phyloP scores from a whole-genome alignment of 35 echinoderm and acorn worm genomes.

The Apostichopus parvimensis region DNA sequence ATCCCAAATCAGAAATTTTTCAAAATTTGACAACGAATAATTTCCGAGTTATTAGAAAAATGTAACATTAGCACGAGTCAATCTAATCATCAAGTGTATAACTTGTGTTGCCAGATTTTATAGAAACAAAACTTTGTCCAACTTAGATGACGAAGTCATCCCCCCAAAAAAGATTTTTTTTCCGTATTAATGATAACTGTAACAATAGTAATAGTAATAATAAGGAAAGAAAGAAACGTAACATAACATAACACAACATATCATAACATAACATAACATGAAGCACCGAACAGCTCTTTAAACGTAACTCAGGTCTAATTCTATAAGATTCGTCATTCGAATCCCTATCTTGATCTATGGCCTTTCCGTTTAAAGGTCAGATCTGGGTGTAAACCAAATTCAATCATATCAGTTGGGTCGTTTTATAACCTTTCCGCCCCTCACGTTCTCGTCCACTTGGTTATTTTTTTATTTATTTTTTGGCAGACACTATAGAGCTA shows the following conservation, averaged over 20 bases:
- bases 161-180: no score
- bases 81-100: no score
- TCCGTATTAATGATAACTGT: no score
- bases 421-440: neutral
- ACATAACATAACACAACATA: neutral
- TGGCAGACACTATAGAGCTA: neutral
- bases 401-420: neutral
- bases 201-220: no score
- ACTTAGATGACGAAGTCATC: no score
- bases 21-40: no score
- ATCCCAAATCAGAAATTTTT: no score
- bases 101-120: no score
- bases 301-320: neutral
- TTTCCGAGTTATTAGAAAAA: no score
- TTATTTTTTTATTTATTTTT: neutral
- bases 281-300: neutral
- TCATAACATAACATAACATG: neutral
- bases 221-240: neutral
- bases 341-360: neutral
- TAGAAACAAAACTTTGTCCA: no score
- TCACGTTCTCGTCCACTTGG: slow-evolving; percentile 15
- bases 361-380: neutral
- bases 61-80: no score
- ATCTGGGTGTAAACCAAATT: neutral
- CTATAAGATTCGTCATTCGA: neutral